Evolutionary conservation across 2,888 invertebrate genomes (phyloP).

Genomic region (Orchesella flavescens): DNA sequence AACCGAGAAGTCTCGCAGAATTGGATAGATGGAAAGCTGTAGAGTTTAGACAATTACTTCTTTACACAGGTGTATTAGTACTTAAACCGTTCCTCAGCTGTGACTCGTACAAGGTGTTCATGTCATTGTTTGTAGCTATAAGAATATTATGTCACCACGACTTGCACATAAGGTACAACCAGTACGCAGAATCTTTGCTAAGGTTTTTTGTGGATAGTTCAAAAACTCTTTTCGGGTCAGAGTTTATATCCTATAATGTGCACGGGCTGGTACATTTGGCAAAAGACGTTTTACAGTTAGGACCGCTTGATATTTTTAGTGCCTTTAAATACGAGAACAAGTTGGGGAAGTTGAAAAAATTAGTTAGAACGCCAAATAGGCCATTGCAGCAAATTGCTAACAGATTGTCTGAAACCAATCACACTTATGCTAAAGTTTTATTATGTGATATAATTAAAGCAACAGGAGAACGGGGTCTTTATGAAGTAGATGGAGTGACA

Average conservation of each 20-base stretch:
- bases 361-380: not conserved
- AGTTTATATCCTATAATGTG: constrained; percentile 68
- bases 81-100: constrained; percentile 15
- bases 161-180: not conserved
- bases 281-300: constrained; percentile 66
- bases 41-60: constrained; percentile 45
- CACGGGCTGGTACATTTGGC: constrained; percentile 69
- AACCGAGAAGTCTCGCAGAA: too few relatives aligned
- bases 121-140: constrained; percentile 37
- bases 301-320: constrained; percentile 67
- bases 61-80: not conserved
- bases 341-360: constrained; percentile 57
- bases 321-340: constrained; percentile 70
- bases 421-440: too few relatives aligned
- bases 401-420: not conserved
- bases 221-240: not conserved
- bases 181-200: not conserved
- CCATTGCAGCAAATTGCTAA: constrained; percentile 38
- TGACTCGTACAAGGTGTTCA: constrained; percentile 29
- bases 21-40: constrained; percentile 61
- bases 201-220: not conserved
- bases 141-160: not conserved
- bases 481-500: too few relatives aligned
- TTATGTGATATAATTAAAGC: not conserved
- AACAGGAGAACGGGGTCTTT: too few relatives aligned